Evolutionary conservation across 2,113 vertebrate species (phyloP).

Genomic region (Peromyscus maniculatus): DNA sequence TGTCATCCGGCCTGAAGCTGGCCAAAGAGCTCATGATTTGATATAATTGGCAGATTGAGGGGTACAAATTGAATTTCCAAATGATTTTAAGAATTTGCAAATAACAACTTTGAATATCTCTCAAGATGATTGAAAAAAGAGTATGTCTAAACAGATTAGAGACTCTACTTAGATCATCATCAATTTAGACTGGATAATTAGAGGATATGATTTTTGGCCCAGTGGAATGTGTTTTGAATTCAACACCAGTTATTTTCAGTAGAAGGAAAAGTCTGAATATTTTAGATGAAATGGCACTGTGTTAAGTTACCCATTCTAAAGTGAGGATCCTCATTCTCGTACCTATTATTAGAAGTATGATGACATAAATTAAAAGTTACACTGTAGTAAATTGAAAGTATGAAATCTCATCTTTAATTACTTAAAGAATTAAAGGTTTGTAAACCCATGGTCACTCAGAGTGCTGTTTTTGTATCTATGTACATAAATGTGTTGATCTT

Average conservation of each 20-base stretch:
- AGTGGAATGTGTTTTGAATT: constrained; percentile 67
- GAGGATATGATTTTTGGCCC: constrained; percentile 65
- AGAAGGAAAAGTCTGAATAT: constrained; percentile 60
- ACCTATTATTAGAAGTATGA: constrained; percentile 32
- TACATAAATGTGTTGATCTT: constrained; percentile 25
- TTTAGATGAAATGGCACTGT: constrained; percentile 67
- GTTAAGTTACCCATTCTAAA: constrained; percentile 67
- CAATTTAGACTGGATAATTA: constrained; percentile 74
- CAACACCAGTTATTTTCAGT: constrained; percentile 64
- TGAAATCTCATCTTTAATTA: constrained; percentile 66
- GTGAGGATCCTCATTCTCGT: neutral
- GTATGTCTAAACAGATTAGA: constrained; percentile 66
- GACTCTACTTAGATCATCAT: constrained; percentile 44
- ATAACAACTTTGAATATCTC: constrained; percentile 64
- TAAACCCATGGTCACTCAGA: constrained; percentile 41
- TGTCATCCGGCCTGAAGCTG: constrained; percentile 36
- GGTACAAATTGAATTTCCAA: constrained; percentile 69
- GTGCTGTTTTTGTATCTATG: constrained; percentile 45
- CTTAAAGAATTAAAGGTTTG: constrained; percentile 42
- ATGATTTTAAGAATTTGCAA: constrained; percentile 58
- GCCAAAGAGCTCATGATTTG: constrained; percentile 45
- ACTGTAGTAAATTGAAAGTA: constrained; percentile 55
- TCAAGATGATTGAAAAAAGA: constrained; percentile 62
- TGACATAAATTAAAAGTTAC: constrained; percentile 61
- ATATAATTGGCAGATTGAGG: constrained; percentile 57